phyloP scores from a whole-genome alignment of 92 coral and sea anemone genomes.

The Palythoa heliodiscus region DNA sequence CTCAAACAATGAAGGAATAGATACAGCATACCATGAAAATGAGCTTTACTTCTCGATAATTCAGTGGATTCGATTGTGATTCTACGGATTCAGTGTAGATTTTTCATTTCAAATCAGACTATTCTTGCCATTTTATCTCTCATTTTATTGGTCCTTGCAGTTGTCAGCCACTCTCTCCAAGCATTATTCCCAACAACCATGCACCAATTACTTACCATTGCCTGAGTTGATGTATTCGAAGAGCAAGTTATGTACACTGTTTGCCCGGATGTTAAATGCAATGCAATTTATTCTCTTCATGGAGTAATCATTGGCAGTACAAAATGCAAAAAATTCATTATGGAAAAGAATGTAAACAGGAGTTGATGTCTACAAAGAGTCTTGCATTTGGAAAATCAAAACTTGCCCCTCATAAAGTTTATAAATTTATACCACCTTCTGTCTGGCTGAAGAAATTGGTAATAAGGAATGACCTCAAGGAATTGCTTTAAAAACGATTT shows the following conservation, averaged over 20 bases:
- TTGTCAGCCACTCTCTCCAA: conserved; percentile 46
- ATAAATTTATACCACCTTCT: conserved; percentile 48
- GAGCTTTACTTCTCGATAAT: conserved; percentile 2
- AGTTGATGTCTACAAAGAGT: conserved; percentile 30
- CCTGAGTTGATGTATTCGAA: conserved; percentile 20
- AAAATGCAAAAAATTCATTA: conserved; percentile 23
- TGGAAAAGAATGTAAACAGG: conserved; percentile 33
- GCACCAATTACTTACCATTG: conserved; percentile 23
- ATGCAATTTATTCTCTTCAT: conserved; percentile 22
- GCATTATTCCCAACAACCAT: conserved; percentile 44
- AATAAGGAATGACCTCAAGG: conserved; percentile 11
- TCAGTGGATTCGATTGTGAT: conserved; percentile 19
- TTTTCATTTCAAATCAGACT: conserved; percentile 9
- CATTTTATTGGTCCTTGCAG: conserved; percentile 36
- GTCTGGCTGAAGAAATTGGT: conserved; percentile 46
- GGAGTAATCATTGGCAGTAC: conserved; percentile 42
- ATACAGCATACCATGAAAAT: not conserved
- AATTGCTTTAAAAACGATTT: conserved; percentile 16
- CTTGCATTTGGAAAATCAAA: conserved; percentile 39
- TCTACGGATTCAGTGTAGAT: conserved; percentile 9
- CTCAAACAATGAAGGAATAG: not conserved
- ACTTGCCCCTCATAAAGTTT: conserved; percentile 43
- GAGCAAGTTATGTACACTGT: conserved; percentile 10
- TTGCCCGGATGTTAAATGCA: conserved; percentile 47
- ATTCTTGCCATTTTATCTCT: conserved; percentile 12